Base-by-base conservation (phyloP, 2,888 invertebrate genomes). In the Dioctria linearis region DNA sequence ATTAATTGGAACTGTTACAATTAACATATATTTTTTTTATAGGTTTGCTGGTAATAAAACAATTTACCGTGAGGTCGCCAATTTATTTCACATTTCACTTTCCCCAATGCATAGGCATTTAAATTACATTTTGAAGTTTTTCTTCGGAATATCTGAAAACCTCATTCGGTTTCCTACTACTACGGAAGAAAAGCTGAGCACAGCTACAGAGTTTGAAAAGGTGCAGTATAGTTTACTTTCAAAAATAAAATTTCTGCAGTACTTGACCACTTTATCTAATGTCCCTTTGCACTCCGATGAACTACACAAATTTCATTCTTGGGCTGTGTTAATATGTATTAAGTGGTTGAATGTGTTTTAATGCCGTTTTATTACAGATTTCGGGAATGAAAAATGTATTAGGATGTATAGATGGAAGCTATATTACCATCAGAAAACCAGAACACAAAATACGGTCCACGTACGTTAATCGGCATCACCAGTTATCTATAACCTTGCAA, bases 1-100 rank as follows among this genome's bases (percentile, higher is more conserved):
- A 25, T 25, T 25, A 25, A 25, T 25, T 25, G 25, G 25, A 25
- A 25, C 1, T 25, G 25, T 25, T 25, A 25, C 0, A 25, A 25
- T 25, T 25, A 25, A 25, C 25, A 25, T 25, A n/a, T n/a, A 25
- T 25, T 25, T 25, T 25, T 46, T 46, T 6, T 6, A 46, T 2
- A 54, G 54, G 54, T 54, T 54, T 54, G 54, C 54, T 8, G 54
- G 54, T 11, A 54, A 54, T 54, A 54, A 54, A 54, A 54, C 54
- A 11, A 11, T 3, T 6, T 11, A 11, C 4, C 54, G 2, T 4
- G 8, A n/a, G 4, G 54, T 54, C 4, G 54, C 54, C n/a, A 54
- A 54, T 11, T n/a, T 46, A n/a, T n/a, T n/a, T n/a, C n/a, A n/a
- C n/a, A 46, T 46, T 46, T 46, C 46, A 5, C 2, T 1, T 11